Base-by-base conservation (phyloP, 92 coral and sea anemone genomes). In the Meandrina meandrites region DNA sequence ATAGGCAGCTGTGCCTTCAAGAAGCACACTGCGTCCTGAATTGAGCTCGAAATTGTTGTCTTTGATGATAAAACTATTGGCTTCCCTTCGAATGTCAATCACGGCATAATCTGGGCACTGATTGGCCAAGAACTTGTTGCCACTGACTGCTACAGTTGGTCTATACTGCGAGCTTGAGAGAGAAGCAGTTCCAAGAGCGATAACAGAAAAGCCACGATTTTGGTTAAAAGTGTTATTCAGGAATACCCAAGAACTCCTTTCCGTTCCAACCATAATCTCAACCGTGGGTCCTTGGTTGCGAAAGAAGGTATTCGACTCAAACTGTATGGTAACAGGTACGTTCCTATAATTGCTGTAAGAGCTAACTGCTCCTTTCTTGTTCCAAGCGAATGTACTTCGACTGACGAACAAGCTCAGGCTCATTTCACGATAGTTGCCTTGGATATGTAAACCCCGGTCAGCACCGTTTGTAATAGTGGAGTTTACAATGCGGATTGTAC, bases 271-370 rank as follows among this genome's bases (percentile, higher is more conserved):
- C 45, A 40, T 0, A 28, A 89, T 82, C 1, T 84, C 88, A 18
- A 92, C 66, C 8, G 86, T 82, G n/a, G 82, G 76, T 31, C 88
- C 90, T 21, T 47, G 90, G 76, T 92, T 92, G 68, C 75, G 88
- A 51, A 76, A 79, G 40, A 82, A 80, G 17, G 40, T 48, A 60
- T 76, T 84, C 24, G 84, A 84, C 42, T 86, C 76, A 35, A 90
- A 82, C 36, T 35, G 79, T 4, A 89, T 3, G 28, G 60, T 40
- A 6, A 40, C 79, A 8, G 30, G 34, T 2, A 40, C 78, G 21
- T 72, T 73, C 69, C 78, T 19, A 21, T 90, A 77, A 47, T 28
- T 53, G 62, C 80, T 48, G 17, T 57, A 18, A 14, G 27, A 73
- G 27, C 40, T 5, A 6, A 93, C 15, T 4, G 86, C 92, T 30